phyloP scores from a whole-genome alignment of 2,113 vertebrate species.

The Struthidea cinerea region DNA sequence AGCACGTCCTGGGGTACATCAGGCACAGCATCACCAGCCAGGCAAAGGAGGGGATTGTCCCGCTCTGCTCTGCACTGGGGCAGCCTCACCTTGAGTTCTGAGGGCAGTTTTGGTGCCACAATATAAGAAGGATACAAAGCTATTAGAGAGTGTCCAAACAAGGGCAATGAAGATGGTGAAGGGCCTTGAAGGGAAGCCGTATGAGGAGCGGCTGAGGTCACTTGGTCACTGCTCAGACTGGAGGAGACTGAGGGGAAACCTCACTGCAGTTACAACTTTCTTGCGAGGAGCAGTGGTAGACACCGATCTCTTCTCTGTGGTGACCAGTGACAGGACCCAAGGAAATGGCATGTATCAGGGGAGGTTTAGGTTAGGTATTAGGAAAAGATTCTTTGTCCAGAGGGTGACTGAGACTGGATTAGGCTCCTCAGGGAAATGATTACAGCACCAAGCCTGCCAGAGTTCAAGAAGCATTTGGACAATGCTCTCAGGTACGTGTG shows the following conservation, averaged over 20 bases:
- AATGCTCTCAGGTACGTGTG: neutral
- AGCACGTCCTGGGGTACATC: rapidly evolving
- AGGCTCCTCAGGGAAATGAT: neutral
- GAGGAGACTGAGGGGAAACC: neutral
- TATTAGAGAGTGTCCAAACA: neutral
- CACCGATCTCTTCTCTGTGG: neutral
- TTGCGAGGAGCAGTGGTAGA: neutral
- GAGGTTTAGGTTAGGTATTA: neutral
- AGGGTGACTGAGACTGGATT: neutral
- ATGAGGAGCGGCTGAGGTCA: neutral
- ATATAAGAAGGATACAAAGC: neutral
- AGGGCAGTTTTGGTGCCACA: neutral
- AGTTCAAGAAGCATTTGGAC: neutral
- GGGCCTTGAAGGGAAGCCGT: neutral
- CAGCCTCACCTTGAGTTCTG: rapidly evolving
- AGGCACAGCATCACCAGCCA: rapidly evolving
- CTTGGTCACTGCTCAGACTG: neutral
- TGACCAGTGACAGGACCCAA: neutral
- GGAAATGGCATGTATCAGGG: neutral
- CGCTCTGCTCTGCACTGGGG: neutral
- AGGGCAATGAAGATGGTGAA: neutral
- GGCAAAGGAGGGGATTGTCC: neutral
- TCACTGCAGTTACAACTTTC: neutral
- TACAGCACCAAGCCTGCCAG: neutral
- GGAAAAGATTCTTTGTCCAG: neutral